phyloP scores from a whole-genome alignment of 2,113 vertebrate species.

The Siniperca chuatsi region DNA sequence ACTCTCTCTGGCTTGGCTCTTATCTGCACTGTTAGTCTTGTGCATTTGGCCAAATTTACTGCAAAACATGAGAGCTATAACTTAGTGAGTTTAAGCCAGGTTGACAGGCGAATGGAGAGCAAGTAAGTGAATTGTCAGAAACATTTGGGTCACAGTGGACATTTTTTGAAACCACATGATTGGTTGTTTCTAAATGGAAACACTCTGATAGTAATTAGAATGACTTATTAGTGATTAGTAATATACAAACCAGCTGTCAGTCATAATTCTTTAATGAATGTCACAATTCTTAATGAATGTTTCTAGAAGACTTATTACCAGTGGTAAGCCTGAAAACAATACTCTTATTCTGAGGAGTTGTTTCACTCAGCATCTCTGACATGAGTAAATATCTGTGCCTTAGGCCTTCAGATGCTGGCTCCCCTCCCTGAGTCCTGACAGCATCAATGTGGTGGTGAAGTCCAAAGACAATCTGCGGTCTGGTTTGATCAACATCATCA shows the following conservation, averaged over 20 bases:
- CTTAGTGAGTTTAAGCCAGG: conserved; percentile 41
- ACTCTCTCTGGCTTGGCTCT: conserved; percentile 40
- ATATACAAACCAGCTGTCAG: background rate
- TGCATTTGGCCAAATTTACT: conserved; percentile 47
- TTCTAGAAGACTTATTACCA: background rate
- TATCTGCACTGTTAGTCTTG: conserved; percentile 46
- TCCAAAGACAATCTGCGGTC: conserved; percentile 88
- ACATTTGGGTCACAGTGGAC: conserved; percentile 31
- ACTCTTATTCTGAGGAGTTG: background rate
- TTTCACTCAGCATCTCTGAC: conserved; percentile 20
- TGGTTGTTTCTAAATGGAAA: conserved; percentile 33
- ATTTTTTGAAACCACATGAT: conserved; percentile 22
- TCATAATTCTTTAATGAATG: background rate
- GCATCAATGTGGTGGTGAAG: conserved; percentile 91
- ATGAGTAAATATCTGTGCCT: conserved; percentile 10
- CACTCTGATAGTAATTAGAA: background rate
- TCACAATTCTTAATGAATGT: background rate
- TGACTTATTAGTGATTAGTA: conserved; percentile 13
- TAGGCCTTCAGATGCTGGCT: conserved; percentile 95
- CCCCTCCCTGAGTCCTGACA: conserved; percentile 88
- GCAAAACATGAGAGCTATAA: conserved; percentile 30
- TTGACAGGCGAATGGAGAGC: conserved; percentile 47
- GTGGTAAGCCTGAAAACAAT: background rate
- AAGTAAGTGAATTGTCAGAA: conserved; percentile 47
- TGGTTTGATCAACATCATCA: conserved; percentile 92